phyloP scores from a whole-genome alignment of 92 coral and sea anemone species.

The Heliopora coerulea region DNA sequence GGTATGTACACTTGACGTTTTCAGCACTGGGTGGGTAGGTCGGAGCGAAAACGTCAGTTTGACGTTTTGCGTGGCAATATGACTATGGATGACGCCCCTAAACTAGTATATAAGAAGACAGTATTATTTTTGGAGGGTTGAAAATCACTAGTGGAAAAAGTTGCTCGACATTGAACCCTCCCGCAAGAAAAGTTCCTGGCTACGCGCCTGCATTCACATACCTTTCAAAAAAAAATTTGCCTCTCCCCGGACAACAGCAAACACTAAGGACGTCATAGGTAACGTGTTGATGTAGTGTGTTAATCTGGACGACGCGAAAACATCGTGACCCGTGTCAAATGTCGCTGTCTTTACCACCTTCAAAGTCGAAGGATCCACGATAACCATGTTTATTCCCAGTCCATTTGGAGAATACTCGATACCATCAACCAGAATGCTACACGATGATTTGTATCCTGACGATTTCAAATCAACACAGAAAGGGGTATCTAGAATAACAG shows the following conservation, averaged over 20 bases:
- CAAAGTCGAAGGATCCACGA: slow-evolving; percentile 74
- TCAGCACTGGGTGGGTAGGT: no score
- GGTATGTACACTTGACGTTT: no score
- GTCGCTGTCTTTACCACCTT: slow-evolving; percentile 67
- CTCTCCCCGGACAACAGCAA: slow-evolving; percentile 78
- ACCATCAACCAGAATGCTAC: slow-evolving; percentile 63
- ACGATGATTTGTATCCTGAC: slow-evolving; percentile 14
- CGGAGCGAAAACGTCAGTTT: no score
- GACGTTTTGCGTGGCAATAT: no score
- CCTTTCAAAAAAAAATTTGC: slow-evolving; percentile 79
- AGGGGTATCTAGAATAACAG: slow-evolving; percentile 11
- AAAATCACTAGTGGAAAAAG: no score
- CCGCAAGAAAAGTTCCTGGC: no score
- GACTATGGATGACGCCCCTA: no score
- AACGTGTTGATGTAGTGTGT: slow-evolving; percentile 67
- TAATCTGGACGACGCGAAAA: slow-evolving; percentile 54
- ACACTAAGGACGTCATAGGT: slow-evolving; percentile 67
- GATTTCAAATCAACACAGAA: slow-evolving; percentile 13
- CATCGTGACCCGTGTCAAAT: slow-evolving; percentile 89
- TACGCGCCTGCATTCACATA: no score
- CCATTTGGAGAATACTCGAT: slow-evolving; percentile 71
- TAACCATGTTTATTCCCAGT: slow-evolving; percentile 79
- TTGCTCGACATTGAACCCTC: no score
- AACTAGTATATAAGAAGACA: no score
- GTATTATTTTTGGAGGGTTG: no score